These are phyloP conservation scores for Apamea anceps DNA, from an alignment of 2,888 invertebrate species.

Conservation along the genomic window DNA sequence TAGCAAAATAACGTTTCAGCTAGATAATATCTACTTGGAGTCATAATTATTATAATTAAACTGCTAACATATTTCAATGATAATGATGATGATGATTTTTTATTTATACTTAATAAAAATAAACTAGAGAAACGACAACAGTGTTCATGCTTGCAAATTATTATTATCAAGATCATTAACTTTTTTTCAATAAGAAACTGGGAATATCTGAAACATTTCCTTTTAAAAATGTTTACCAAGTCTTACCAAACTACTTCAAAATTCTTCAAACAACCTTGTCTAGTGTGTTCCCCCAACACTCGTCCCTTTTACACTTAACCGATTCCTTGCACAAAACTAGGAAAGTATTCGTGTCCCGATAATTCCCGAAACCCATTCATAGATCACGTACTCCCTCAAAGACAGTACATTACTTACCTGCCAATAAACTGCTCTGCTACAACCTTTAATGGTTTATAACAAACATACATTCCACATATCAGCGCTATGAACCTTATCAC, in stretches of 20 bases:
- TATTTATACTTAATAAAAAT: not conserved
- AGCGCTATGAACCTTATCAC: slow-evolving; percentile 37
- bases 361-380: slow-evolving; percentile 85
- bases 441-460: slow-evolving; percentile 71
- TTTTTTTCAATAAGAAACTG: too few species aligned
- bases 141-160: not conserved
- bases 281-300: not conserved
- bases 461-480: slow-evolving; percentile 22
- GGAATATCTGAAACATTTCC: not conserved
- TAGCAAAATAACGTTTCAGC: too few species aligned
- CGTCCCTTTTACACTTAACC: not conserved
- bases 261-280: not conserved
- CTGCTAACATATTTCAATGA: too few species aligned
- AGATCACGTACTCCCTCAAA: slow-evolving; percentile 80
- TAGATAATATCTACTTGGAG: too few species aligned
- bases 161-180: not conserved
- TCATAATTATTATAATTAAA: not conserved
- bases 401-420: slow-evolving; percentile 75
- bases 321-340: slow-evolving; percentile 64
- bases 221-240: not conserved
- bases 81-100: too few species aligned
- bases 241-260: not conserved
- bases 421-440: slow-evolving; percentile 70
- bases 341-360: slow-evolving; percentile 66
- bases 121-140: not conserved